Evolutionary conservation across 92 coral and sea anemone species (phyloP), one percentile per base, ranked within the genome.

Genomic region (Porites evermanni): DNA sequence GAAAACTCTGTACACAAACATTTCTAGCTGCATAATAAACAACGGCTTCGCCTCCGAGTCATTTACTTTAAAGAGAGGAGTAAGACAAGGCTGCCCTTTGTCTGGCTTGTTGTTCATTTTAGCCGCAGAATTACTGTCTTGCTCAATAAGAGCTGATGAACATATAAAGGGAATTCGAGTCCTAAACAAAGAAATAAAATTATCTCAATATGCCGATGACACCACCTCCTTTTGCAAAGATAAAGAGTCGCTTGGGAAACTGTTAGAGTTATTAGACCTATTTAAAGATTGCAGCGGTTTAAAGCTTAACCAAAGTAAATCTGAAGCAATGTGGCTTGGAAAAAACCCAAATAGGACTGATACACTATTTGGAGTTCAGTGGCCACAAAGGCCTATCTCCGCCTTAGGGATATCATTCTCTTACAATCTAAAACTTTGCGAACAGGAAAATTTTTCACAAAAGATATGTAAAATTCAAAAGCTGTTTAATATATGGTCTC

Each of bases 321-420:
- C 21, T 5, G 76, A 29, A 71, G 76, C 76, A 71, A 71, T 71
- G 76, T 71, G 76, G 76, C 76, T 71, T 71, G 58, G 76, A 12
- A 71, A 24, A 71, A 71, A 71, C 18, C 58, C 76, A 72, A 72
- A 29, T 10, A 72, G 59, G 12, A 53, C 77, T 7, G 60, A 72
- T 13, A 66, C 38, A 18, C 70, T 12, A 66, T 21, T 66, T 12
- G 70, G 21, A 18, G 26, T 66, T n/a, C 26, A 19, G 26, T 66
- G 70, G 70, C 70, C 70, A 19, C 78, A 52, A 52, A 74, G 63
- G 63, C 32, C 78, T 14, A 52, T 74, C 26, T 50, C 6, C 12
- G 78, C 78, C 18, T 7, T 74, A 17, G 63, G 29, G 61, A 21
- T 16, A 14, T 50, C 63, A 74, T 74, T 52, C 12, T 74, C 78